phyloP scores from a whole-genome alignment of 2,113 vertebrate genomes.

The Gopherus flavomarginatus region DNA sequence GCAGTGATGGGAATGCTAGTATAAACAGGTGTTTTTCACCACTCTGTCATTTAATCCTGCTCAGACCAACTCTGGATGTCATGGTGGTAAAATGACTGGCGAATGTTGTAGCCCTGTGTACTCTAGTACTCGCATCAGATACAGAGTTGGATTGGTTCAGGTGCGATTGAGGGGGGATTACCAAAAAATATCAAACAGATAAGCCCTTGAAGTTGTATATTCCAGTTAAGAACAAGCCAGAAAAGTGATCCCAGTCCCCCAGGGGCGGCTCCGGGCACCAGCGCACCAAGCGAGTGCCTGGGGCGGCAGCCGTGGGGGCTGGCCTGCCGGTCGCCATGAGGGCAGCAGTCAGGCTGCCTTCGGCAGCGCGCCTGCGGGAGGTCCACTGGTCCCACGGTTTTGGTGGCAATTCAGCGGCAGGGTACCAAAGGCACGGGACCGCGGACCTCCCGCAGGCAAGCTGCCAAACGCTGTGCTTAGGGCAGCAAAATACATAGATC shows the following conservation, averaged over 20 bases:
- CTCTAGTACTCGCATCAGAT: not conserved
- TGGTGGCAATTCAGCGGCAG: too few relatives aligned
- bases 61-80: not conserved
- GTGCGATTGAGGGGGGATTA: not conserved
- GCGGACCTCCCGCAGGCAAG: too few relatives aligned
- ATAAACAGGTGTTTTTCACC: not conserved
- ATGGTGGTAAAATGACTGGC: not conserved
- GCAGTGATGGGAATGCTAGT: not conserved
- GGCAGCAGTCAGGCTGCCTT: too few relatives aligned
- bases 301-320: too few relatives aligned
- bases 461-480: too few relatives aligned
- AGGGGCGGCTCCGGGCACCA: too few relatives aligned
- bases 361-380: too few relatives aligned
- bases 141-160: accelerated
- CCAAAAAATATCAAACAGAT: not conserved
- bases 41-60: not conserved
- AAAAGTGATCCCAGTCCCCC: not conserved
- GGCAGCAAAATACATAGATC: too few relatives aligned
- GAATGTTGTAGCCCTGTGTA: not conserved
- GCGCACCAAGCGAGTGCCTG: too few relatives aligned
- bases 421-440: too few relatives aligned
- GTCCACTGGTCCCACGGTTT: too few relatives aligned
- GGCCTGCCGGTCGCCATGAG: too few relatives aligned
- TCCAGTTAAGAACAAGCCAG: not conserved
- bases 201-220: not conserved